Evolutionary conservation across 2,888 invertebrate species (phyloP).

Genomic region (Ypsolopha sequella): DNA sequence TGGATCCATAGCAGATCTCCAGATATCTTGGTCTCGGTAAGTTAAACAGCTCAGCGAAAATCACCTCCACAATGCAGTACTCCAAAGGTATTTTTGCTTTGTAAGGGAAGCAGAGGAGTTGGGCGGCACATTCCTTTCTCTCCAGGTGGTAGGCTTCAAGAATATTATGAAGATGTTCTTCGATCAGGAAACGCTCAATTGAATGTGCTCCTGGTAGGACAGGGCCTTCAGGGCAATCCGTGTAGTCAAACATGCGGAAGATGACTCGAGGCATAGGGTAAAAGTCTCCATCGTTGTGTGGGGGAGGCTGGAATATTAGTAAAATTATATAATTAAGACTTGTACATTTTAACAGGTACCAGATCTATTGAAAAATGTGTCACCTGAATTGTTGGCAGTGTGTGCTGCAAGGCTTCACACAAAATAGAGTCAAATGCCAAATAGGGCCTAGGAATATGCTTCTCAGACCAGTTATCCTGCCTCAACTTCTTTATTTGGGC

Average conservation of each 20-base stretch:
- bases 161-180: slow-evolving; percentile 96
- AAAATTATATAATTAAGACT: too few relatives aligned
- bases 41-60: slow-evolving; percentile 94
- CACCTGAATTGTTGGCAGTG: slow-evolving; percentile 84
- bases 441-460: slow-evolving; percentile 95
- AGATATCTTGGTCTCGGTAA: slow-evolving; percentile 90
- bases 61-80: slow-evolving; percentile 97
- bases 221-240: slow-evolving; percentile 96
- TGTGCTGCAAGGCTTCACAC: slow-evolving; percentile 97
- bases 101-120: slow-evolving; percentile 91
- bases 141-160: slow-evolving; percentile 89
- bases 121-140: slow-evolving; percentile 95
- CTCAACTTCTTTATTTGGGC: slow-evolving; percentile 84
- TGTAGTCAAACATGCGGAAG: slow-evolving; percentile 98
- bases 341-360: too few relatives aligned
- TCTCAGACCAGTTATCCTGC: slow-evolving; percentile 97
- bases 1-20: slow-evolving; percentile 94
- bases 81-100: slow-evolving; percentile 96
- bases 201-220: slow-evolving; percentile 96
- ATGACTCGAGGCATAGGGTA: slow-evolving; percentile 97
- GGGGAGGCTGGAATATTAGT: slow-evolving; percentile 77
- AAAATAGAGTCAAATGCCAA: slow-evolving; percentile 94
- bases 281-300: slow-evolving; percentile 88
- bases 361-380: too few relatives aligned
- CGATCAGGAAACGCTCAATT: slow-evolving; percentile 97